Base-by-base conservation (phyloP, 2,113 vertebrate genomes). In the Chiloscyllium plagiosum region DNA sequence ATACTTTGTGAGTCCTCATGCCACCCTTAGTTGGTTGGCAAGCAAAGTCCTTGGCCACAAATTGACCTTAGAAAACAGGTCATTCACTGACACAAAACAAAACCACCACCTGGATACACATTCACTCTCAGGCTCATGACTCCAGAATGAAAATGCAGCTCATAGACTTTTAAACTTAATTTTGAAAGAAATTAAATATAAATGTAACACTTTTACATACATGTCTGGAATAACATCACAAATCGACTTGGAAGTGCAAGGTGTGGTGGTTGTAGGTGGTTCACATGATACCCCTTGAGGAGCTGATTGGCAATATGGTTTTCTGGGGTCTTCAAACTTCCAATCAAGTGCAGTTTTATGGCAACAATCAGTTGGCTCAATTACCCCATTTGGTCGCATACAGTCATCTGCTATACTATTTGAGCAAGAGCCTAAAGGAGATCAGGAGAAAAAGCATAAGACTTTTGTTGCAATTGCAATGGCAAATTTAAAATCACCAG, bases 351-450 rank as follows among this genome's bases (percentile, higher is more conserved):
- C 94, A 50, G 94, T 70, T 33, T 20, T 52, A 47, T 66, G 68
- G 20, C 94, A 95, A 26, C 94, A 95, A 2, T 70, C 15, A 29
- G 94, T 17, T 0, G 1, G 0, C 47, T 95, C 94, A 33, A 50
- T 52, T 72, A 12, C 72, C 10, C 94, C 94, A 72, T 33, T 17
- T 50, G 68, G 69, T 95, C 94, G 72, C 12, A 47, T 52, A 69
- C 94, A 95, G 29, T 72, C 94, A 72, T 33, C 94, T 4, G 2
- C 5, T 0, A 3, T 0, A 72, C 4, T 0, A 52, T 26, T 10
- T 50, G 94, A 72, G 42, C 94, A 95, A 50, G 94, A 29, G 20
- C 94, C 94, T 95, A 70, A 95, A 15, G 50, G 26, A 95, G 56
- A 61, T 61, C 56, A 61, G 13, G 20, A 47, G 22, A 72, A 26